Evolutionary conservation across 2,113 vertebrate species (phyloP), one percentile per base, ranked within the genome.

Genomic region (Clarias gariepinus): DNA sequence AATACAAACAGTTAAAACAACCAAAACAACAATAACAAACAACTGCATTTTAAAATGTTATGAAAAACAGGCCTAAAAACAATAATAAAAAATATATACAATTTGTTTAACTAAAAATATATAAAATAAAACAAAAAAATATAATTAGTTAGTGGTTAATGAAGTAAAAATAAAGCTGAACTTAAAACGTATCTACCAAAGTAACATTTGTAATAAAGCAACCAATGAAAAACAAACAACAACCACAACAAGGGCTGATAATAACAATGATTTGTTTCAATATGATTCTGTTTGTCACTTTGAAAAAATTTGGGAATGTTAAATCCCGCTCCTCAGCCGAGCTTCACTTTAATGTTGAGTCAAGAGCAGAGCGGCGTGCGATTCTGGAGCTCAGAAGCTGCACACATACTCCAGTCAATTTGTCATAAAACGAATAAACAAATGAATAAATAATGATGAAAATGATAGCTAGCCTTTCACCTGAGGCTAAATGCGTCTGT

Each of bases 341-440:
- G 55, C 71, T 86, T 41, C 84, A 53, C 90, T 92, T 93, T 92
- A 91, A 93, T 90, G 88, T 91, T 76, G 60, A 91, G 92, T 90
- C 92, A 93, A 92, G 91, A 88, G 81, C 69, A 87, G 89, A 91
- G 90, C 87, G 87, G 90, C 91, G 88, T 52, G 84, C 61, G 89
- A 82, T 88, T 89, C 84, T 84, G 83, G 21, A 69, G 81, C 78
- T 71, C 61, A 47, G 71, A 41, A 83, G 69, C 28, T 36, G 58
- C 58, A 58, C 66, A n/a, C 79, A 57, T 60, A 74, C 30, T 3
- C 1, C 13, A 88, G 84, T 79, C 88, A 33, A 19, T 64, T 57
- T 71, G 83, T 73, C 73, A 81, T n/a, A 5, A 79, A 64, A 89
- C 30, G 16, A 84, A 89, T 84, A 81, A 80, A 89, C 85, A 86